Evolutionary conservation across 2,888 invertebrate species (phyloP).

Genomic region (Nomada lathburiana): DNA sequence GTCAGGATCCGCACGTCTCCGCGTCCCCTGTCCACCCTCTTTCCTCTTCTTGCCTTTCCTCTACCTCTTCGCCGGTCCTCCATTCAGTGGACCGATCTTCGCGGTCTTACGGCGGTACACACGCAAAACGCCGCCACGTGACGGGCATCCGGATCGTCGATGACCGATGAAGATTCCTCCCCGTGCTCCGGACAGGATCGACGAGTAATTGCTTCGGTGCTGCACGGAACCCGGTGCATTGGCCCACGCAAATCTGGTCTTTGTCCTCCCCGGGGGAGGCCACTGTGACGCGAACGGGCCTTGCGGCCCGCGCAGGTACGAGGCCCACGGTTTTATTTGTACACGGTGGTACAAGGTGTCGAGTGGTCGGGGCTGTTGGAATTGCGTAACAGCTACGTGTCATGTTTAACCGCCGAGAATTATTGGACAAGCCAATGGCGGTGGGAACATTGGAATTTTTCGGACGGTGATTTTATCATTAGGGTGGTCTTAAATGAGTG

Average conservation of each 20-base stretch:
- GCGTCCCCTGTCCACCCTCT: conserved; percentile 43
- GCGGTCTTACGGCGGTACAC: conserved; percentile 72
- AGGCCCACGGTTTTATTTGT: conserved; percentile 18
- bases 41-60: conserved; percentile 40
- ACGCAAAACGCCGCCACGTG: conserved; percentile 80
- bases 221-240: conserved; percentile 63
- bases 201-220: conserved; percentile 68
- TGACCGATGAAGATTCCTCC: conserved; percentile 71
- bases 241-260: conserved; percentile 71
- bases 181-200: conserved; percentile 62
- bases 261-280: conserved; percentile 51
- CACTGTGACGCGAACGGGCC: conserved; percentile 14
- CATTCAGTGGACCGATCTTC: conserved; percentile 68
- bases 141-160: conserved; percentile 78
- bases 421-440: no score
- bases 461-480: no score
- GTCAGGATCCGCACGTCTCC: conserved; percentile 59
- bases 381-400: not conserved
- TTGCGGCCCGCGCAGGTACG: not conserved
- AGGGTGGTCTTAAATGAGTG: no score
- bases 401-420: not conserved
- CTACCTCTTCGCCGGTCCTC: conserved; percentile 46
- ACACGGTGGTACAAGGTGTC: conserved; percentile 15
- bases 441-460: no score
- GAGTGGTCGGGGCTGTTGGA: not conserved